These are phyloP conservation scores for Aleiodes alternator DNA, from an alignment of 2,888 invertebrate genomes.

Conservation along the genomic window DNA sequence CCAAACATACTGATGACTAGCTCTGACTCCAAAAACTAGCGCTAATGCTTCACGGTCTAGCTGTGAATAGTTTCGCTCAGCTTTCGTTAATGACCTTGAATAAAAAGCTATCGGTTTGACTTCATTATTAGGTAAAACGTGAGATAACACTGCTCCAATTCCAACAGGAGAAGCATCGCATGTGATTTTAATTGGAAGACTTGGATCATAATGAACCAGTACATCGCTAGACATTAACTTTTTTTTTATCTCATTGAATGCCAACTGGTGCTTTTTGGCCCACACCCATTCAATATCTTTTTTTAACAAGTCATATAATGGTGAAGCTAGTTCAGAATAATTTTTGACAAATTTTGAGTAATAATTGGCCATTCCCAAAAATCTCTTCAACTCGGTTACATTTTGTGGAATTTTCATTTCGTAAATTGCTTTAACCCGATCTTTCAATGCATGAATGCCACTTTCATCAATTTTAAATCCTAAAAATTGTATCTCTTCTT, in stretches of 20 bases:
- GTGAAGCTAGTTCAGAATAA: slow-evolving; percentile 16
- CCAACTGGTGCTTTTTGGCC: not conserved
- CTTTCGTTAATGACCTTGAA: not conserved
- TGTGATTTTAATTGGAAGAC: slow-evolving; percentile 20
- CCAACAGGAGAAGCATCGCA: slow-evolving; percentile 36
- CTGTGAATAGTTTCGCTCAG: slow-evolving; percentile 1
- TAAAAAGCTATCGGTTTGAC: slow-evolving; percentile 37
- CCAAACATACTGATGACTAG: slow-evolving; percentile 56
- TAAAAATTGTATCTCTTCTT: slow-evolving; percentile 26
- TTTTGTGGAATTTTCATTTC: slow-evolving; percentile 37
- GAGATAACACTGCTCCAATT: slow-evolving; percentile 38
- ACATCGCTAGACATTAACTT: not conserved
- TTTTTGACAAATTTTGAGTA: slow-evolving; percentile 23
- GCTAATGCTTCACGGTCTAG: not conserved
- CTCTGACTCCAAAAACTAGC: slow-evolving; percentile 52
- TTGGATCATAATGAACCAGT: slow-evolving; percentile 22
- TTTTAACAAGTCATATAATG: slow-evolving; percentile 14
- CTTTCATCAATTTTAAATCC: slow-evolving; percentile 55
- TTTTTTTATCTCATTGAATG: not conserved
- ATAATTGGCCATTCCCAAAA: slow-evolving; percentile 33
- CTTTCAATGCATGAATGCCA: slow-evolving; percentile 45
- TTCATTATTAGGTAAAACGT: slow-evolving; percentile 4
- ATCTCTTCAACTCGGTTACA: slow-evolving; percentile 41
- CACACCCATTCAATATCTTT: slow-evolving; percentile 7
- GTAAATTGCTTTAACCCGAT: slow-evolving; percentile 33